Base-by-base conservation (phyloP, 2,888 invertebrate species). In the Oegoconia quadripuncta region DNA sequence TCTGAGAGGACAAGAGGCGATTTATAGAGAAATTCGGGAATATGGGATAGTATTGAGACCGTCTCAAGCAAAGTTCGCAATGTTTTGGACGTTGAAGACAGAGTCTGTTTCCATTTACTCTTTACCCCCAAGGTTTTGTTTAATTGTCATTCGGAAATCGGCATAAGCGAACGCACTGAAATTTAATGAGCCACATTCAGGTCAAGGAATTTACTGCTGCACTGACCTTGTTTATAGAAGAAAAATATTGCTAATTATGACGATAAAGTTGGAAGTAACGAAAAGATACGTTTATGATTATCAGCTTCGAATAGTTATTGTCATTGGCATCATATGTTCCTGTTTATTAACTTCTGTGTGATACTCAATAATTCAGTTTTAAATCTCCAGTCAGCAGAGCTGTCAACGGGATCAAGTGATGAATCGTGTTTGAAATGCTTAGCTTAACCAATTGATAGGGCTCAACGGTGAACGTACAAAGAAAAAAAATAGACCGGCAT, bases 161-260 rank as follows among this genome's bases (percentile, higher is more conserved):
- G 62, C 64, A 69, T 71, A 64, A 73, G 65, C 70, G 74, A 66
- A n/a, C 66, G 64, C 68, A 67, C 64, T 73, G 66, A 68, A 75
- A 78, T 78, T 78, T 77, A 75, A 80, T 70, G 74, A 78, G 70
- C 61, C 63, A 65, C 65, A 77, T 75, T 78, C 55, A 52, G 77
- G 77, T 74, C 80, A 80, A 80, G 80, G 80, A 58, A 59, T 56
- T 57, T 56, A 59, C 48, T 58, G 55, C 43, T 50, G 54, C 46
- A 39, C 31, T 44, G 48, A 44, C 37, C 41, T 37, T 38, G 27
- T 36, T 35, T 38, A 39, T 39, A 15, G 22, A 5, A 13, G 17
- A 14, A 20, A 20, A 33, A 32, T 17, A 13, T 20, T 16, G 18
- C 32, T 28, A 35, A 37, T 42, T 34, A n/a, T n/a, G n/a, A n/a